Percentiles rank a stretch among this genome's conserved stretches.
Conservation (phyloP, 23 tunicate genomes). For the Clavelina lepadiformis region DNA sequence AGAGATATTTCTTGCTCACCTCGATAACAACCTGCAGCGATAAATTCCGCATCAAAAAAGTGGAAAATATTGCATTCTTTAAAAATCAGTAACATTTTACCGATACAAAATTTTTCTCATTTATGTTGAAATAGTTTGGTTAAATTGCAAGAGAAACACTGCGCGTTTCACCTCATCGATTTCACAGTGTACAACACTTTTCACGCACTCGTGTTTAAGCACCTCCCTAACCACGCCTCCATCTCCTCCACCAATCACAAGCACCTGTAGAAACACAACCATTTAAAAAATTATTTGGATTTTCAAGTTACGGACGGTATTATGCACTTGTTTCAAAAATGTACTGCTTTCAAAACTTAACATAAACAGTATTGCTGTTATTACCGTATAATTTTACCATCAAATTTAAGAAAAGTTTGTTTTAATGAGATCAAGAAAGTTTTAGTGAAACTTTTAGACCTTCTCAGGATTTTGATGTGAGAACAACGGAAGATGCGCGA, state of each 20-base stretch:
- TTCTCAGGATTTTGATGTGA: conserved; percentile 81
- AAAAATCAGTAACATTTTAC: neutral
- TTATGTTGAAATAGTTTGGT: no score
- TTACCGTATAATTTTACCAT: no score
- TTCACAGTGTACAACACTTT: conserved; percentile 69
- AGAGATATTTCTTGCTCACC: conserved; percentile 63
- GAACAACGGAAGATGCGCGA: conserved; percentile 69
- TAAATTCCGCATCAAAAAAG: neutral
- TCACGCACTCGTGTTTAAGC: conserved; percentile 64
- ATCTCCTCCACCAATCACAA: conserved; percentile 94
- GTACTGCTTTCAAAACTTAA: no score
- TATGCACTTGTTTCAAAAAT: no score
- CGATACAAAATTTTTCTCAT: neutral
- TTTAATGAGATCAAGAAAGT: no score
- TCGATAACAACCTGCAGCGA: conserved; percentile 90
- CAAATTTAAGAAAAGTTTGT: no score
- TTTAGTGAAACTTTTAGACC: no score
- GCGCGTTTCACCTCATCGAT: conserved; percentile 51
- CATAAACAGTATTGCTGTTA: no score
- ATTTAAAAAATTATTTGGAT: no score
- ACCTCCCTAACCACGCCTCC: conserved; percentile 88
- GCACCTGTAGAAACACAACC: conserved; percentile 62
- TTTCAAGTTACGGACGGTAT: no score
- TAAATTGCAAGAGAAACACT: no score
- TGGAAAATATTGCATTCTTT: neutral